A percentile compares a stretch with the other conserved stretches of the same genome.
phyloP scores from a whole-genome alignment of 2,113 vertebrate genomes.

The Perca flavescens region DNA sequence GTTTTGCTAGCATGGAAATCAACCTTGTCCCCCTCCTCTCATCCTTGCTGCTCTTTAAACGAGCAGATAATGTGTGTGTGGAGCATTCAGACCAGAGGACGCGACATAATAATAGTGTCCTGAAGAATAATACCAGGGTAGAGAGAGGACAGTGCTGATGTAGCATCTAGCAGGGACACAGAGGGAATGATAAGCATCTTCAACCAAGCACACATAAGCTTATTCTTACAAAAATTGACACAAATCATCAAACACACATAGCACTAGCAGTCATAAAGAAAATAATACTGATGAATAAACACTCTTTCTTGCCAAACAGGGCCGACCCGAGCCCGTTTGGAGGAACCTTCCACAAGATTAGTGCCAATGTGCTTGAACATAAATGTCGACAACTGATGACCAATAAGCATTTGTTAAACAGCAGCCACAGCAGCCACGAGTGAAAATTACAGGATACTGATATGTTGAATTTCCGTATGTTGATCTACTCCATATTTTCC shows the following conservation, averaged over 20 bases:
- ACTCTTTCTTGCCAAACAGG: not conserved
- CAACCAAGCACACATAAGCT: not conserved
- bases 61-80: conserved; percentile 54
- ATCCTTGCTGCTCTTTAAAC: conserved; percentile 20
- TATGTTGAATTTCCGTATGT: too few relatives aligned
- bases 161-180: conserved; percentile 54
- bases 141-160: conserved; percentile 69
- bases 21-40: conserved; percentile 5
- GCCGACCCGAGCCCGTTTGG: not conserved
- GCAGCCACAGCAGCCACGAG: not conserved
- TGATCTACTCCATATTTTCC: too few relatives aligned
- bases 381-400: not conserved
- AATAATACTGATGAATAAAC: not conserved
- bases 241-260: not conserved
- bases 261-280: too few relatives aligned
- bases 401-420: not conserved
- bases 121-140: conserved; percentile 70
- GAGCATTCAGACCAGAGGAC: conserved; percentile 64
- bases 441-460: not conserved
- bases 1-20: conserved; percentile 13
- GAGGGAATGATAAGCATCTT: conserved; percentile 39
- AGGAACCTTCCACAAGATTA: not conserved
- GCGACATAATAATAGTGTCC: conserved; percentile 69
- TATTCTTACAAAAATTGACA: not conserved
- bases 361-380: not conserved